Evolutionary conservation across 2,113 vertebrate genomes (phyloP).

Genomic region (Pachypanchax playfairii): DNA sequence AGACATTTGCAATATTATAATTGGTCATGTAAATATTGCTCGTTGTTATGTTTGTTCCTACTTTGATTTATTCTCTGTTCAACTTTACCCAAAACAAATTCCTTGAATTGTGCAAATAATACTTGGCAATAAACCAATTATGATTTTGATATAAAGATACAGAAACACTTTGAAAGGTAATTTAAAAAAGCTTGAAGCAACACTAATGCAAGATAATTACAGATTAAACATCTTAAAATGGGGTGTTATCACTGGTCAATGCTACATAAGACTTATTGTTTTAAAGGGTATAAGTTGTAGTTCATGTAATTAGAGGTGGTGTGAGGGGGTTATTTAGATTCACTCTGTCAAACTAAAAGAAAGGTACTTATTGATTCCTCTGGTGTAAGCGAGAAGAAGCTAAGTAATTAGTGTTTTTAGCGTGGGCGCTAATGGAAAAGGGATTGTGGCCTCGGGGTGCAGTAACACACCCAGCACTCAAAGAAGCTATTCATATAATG

Average conservation of each 20-base stretch:
- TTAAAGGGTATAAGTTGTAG: slow-evolving; percentile 10
- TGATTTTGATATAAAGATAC: too few relatives aligned
- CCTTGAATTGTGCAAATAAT: too few relatives aligned
- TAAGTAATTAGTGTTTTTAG: slow-evolving; percentile 65
- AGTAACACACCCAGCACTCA: slow-evolving; percentile 54
- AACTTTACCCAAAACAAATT: too few relatives aligned
- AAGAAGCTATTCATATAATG: slow-evolving; percentile 35
- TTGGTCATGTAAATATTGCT: too few relatives aligned
- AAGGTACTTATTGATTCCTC: slow-evolving; percentile 49
- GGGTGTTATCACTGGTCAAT: background rate
- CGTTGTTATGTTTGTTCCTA: too few relatives aligned
- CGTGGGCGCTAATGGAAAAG: slow-evolving; percentile 63
- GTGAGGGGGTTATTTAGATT: slow-evolving; percentile 31
- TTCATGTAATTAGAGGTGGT: slow-evolving; percentile 11
- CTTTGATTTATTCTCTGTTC: too few relatives aligned
- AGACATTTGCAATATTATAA: too few relatives aligned
- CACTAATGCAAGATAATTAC: background rate
- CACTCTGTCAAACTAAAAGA: slow-evolving; percentile 17
- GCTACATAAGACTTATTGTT: background rate
- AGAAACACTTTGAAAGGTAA: too few relatives aligned
- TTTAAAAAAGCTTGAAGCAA: background rate
- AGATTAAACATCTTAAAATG: slow-evolving; percentile 14
- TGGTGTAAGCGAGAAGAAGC: slow-evolving; percentile 35
- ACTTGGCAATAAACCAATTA: too few relatives aligned
- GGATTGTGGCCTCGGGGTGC: slow-evolving; percentile 49